These are phyloP conservation scores for Mirza zaza DNA, from an alignment of 2,113 vertebrate genomes.

Conservation along the genomic window DNA sequence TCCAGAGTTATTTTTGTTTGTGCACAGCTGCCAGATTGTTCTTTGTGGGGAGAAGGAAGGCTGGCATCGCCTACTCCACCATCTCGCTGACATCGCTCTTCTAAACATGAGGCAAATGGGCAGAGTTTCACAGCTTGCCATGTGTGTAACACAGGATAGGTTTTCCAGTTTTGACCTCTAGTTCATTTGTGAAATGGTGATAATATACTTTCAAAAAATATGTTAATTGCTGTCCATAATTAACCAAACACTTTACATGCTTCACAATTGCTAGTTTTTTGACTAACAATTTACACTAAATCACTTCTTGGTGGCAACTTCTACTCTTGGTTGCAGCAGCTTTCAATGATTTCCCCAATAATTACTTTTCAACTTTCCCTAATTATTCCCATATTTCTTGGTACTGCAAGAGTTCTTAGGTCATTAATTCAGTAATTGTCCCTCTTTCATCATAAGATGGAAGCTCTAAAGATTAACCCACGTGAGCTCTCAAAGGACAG, in stretches of 20 bases:
- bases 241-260: rapidly evolving
- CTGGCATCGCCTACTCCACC: not conserved
- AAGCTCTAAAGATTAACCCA: not conserved
- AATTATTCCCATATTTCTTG: not conserved
- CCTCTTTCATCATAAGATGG: not conserved
- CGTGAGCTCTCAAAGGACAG: not conserved
- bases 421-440: not conserved
- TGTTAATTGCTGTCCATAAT: not conserved
- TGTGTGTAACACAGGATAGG: rapidly evolving
- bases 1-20: not conserved
- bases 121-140: not conserved
- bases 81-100: not conserved
- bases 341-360: not conserved
- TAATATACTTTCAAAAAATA: not conserved
- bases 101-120: not conserved
- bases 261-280: not conserved
- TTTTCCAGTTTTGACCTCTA: not conserved
- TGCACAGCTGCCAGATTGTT: not conserved
- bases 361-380: not conserved
- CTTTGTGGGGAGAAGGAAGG: not conserved
- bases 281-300: not conserved
- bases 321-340: too few relatives aligned
- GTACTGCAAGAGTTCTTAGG: not conserved
- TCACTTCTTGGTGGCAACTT: not conserved
- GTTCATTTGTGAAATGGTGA: not conserved